These are phyloP conservation scores for Phylloscopus trochilus DNA, from an alignment of 2,113 vertebrate species.

Conservation along the genomic window DNA sequence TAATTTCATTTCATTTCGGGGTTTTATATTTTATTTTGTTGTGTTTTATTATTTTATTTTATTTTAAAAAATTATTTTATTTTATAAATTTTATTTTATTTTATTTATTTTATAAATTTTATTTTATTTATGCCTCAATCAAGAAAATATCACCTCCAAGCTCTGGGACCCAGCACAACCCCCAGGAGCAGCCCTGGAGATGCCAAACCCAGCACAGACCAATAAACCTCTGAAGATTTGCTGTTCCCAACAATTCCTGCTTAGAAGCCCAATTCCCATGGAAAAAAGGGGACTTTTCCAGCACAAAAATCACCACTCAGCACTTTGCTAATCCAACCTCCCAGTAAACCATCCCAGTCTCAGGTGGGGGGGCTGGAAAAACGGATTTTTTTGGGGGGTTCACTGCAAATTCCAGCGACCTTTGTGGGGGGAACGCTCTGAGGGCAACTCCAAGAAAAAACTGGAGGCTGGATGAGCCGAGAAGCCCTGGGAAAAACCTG, in stretches of 20 bases:
- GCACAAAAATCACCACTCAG: neutral
- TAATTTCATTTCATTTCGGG: too few relatives aligned
- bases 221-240: neutral
- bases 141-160: neutral
- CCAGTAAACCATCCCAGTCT: neutral
- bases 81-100: neutral
- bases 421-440: neutral
- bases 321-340: neutral
- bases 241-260: neutral
- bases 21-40: neutral
- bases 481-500: neutral
- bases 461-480: neutral
- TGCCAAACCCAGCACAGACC: neutral
- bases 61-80: neutral
- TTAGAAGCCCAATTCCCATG: neutral
- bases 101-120: too few relatives aligned
- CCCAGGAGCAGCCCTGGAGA: neutral
- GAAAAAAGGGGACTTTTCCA: neutral
- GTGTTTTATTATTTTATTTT: too few relatives aligned
- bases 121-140: too few relatives aligned
- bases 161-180: neutral
- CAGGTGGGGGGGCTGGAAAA: neutral
- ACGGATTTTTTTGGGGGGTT: neutral
- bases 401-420: neutral
- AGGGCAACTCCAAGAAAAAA: neutral